Evolutionary conservation across 2,888 invertebrate species (phyloP).

Genomic region (Andrena haemorrhoa): DNA sequence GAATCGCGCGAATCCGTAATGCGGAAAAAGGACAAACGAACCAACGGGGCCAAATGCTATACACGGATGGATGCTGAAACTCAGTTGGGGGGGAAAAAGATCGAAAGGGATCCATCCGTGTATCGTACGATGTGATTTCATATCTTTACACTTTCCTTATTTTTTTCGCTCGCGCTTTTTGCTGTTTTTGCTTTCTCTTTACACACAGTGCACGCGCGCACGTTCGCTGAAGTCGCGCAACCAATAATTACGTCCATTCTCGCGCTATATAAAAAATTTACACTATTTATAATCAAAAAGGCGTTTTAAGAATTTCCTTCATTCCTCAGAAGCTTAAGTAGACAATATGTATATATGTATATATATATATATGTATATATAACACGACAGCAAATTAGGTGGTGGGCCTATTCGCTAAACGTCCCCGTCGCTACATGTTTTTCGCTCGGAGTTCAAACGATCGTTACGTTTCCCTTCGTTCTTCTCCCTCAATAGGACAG

Average conservation of each 20-base stretch:
- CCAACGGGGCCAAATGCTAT: background rate
- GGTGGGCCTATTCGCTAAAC: slow-evolving; percentile 74
- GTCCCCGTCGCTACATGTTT: slow-evolving; percentile 65
- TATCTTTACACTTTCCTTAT: slow-evolving; percentile 30
- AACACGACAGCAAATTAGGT: slow-evolving; percentile 76
- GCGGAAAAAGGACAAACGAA: slow-evolving; percentile 24
- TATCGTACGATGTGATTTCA: slow-evolving; percentile 59
- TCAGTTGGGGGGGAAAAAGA: slow-evolving; percentile 30
- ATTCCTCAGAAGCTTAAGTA: slow-evolving; percentile 76
- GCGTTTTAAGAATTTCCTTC: slow-evolving; percentile 77
- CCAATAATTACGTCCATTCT: slow-evolving; percentile 76
- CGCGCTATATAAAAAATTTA: slow-evolving; percentile 85
- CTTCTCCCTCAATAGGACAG: slow-evolving; percentile 1
- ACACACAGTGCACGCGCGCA: slow-evolving; percentile 79
- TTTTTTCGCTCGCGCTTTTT: slow-evolving; percentile 13
- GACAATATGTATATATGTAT: slow-evolving; percentile 43
- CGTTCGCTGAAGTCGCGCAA: slow-evolving; percentile 67
- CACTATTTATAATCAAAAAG: slow-evolving; percentile 84
- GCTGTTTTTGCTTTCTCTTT: slow-evolving; percentile 59
- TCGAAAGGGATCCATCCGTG: slow-evolving; percentile 65
- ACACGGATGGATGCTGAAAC: background rate
- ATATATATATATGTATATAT: slow-evolving; percentile 44
- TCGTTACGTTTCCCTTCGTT: slow-evolving; percentile 19
- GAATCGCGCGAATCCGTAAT: slow-evolving; percentile 14
- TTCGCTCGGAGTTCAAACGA: no score